Evolutionary conservation across 2,888 invertebrate genomes (phyloP), one percentile per base, ranked within the genome.

Genomic region (Scaptomyza parva): DNA sequence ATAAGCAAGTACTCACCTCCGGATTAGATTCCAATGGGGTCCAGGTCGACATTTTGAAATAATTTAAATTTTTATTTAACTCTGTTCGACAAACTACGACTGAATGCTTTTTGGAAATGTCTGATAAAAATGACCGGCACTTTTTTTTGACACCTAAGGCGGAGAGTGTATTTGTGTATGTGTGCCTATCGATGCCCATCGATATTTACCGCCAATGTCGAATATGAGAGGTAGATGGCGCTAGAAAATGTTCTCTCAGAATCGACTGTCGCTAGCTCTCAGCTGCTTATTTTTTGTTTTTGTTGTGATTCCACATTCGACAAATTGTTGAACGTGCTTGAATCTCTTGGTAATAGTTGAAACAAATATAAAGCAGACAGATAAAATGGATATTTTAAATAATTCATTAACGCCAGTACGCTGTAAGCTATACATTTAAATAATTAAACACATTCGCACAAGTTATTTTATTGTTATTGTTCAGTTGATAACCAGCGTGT

Each of bases 11-110:
- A 69, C 80, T 89, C 71, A 92, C 92, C 71, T 92, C 94, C 9
- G 94, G 94, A 88, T 94, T 94, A 0, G 94, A 94, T 91, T 94
- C 94, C 71, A 94, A 85, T 57, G 92, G 91, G 41, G 89, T 79
- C 89, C 90, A 91, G 64, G 83, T 79, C 48, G 86, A 78, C 91
- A 92, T 92, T 62, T 88, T 88, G 26, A 7, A 18, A 35, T 39
- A 53, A 45, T 2, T 35, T 20, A 11, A 54, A 41, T 45, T 45
- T 28, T 7, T 40, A 44, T 45, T 40, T 14, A 53, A 33, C 24
- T 40, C 17, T 39, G 41, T 33, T 8, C 17, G 51, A 50, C 43
- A 50, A 41, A 59, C 51, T 57, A 41, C 40, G 58, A 60, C 59
- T 28, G 52, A 78, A 66, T 51, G 44, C 43, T 35, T 43, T 66